Evolutionary conservation across 2,888 invertebrate species (phyloP).

Genomic region (Cryptocephalus moraei): DNA sequence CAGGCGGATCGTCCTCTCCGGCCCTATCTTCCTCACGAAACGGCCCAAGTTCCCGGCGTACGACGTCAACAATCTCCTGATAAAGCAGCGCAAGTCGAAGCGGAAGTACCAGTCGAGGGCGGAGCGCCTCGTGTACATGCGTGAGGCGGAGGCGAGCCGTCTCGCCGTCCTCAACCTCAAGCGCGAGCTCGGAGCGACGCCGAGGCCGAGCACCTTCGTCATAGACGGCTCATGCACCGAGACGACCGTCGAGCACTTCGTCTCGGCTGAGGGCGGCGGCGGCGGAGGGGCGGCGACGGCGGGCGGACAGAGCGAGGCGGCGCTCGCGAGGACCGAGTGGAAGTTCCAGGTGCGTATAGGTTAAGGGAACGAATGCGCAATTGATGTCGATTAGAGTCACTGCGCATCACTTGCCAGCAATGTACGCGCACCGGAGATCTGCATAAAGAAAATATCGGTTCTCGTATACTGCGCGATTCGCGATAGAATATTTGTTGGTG

Average conservation of each 20-base stretch:
- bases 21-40: slow-evolving; percentile 33
- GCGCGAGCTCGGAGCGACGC: slow-evolving; percentile 34
- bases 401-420: no score
- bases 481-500: no score
- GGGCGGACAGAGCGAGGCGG: no score
- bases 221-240: slow-evolving; percentile 35
- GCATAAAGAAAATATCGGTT: no score
- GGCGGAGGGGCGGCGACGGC: not conserved
- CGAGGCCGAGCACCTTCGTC: slow-evolving; percentile 32
- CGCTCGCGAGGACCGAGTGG: no score
- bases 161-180: slow-evolving; percentile 37
- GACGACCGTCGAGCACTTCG: slow-evolving; percentile 36
- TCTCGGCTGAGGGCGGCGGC: slow-evolving; percentile 26
- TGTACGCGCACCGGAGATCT: no score
- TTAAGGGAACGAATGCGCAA: no score
- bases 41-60: slow-evolving; percentile 35
- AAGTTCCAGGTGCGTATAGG: no score
- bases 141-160: slow-evolving; percentile 38
- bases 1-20: slow-evolving; percentile 28
- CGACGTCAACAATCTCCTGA: slow-evolving; percentile 12
- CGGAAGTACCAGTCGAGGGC: slow-evolving; percentile 30
- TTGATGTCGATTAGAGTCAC: no score
- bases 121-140: slow-evolving; percentile 33
- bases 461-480: no score
- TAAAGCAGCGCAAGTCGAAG: slow-evolving; percentile 26